Percentiles rank a stretch among this genome's conserved stretches.
Conservation (phyloP, 2,113 vertebrate genomes). For the Chunga burmeisteri region DNA sequence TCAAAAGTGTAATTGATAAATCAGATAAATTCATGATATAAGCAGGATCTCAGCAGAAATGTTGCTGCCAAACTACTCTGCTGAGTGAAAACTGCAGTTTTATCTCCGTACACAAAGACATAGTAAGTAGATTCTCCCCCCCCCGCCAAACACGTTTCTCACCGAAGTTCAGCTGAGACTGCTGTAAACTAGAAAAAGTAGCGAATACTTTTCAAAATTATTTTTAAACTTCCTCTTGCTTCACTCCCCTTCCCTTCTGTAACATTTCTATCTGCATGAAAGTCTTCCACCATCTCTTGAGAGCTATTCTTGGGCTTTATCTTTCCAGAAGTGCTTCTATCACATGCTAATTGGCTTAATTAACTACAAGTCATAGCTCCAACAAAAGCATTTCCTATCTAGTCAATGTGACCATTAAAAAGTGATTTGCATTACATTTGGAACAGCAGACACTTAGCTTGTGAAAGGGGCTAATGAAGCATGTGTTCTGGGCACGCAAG, state of each 20-base stretch:
- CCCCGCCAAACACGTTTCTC: not conserved
- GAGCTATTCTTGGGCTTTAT: constrained; percentile 29
- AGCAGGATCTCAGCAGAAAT: not conserved
- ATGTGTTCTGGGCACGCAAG: constrained; percentile 50
- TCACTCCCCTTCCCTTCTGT: not conserved
- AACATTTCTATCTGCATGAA: not conserved
- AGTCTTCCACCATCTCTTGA: constrained; percentile 12
- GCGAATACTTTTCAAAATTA: not conserved
- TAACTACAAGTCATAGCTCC: constrained; percentile 58
- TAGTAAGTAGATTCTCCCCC: not conserved
- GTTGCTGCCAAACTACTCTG: not conserved
- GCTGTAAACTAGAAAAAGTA: not conserved
- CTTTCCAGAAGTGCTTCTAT: constrained; percentile 49
- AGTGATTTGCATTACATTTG: constrained; percentile 66
- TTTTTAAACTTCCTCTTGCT: constrained; percentile 13
- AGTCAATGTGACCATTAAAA: constrained; percentile 66
- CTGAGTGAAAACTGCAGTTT: not conserved
- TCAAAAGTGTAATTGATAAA: not conserved
- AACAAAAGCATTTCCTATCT: constrained; percentile 67
- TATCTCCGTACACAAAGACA: not conserved
- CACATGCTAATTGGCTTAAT: constrained; percentile 70
- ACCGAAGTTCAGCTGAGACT: not conserved
- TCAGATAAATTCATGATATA: not conserved
- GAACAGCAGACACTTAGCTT: constrained; percentile 36
- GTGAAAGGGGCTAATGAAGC: constrained; percentile 63